These are phyloP conservation scores for Propsilocerus akamusi DNA, from an alignment of 1,140 invertebrate genomes.

Conservation along the genomic window DNA sequence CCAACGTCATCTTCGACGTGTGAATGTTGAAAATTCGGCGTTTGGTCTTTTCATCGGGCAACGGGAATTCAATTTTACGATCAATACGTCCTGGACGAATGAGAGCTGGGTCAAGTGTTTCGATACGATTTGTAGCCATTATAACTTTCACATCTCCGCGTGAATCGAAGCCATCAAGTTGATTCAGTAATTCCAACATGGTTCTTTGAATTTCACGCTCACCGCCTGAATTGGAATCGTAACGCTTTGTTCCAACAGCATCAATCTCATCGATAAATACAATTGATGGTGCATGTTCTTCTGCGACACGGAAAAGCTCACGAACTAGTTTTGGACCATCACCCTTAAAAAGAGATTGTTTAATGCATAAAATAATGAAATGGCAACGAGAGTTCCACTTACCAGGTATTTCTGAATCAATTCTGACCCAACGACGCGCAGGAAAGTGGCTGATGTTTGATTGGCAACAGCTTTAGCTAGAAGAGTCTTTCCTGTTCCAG, in stretches of 20 bases:
- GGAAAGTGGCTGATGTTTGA: conserved; percentile 98
- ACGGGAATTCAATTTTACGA: conserved; percentile 97
- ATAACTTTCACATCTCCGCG: conserved; percentile 93
- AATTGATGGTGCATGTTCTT: conserved; percentile 98
- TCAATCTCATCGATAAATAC: conserved; percentile 99
- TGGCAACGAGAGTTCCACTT: conserved; percentile 19
- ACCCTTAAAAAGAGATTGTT: conserved; percentile 35
- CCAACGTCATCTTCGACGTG: conserved; percentile 93
- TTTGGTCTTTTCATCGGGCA: conserved; percentile 99
- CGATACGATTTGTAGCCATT: conserved; percentile 99
- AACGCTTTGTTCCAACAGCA: conserved; percentile 97
- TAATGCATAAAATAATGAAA: neutral
- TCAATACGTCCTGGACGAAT: conserved; percentile 98
- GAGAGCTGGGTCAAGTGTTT: conserved; percentile 95
- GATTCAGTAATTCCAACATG: conserved; percentile 98
- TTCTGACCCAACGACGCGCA: conserved; percentile 96
- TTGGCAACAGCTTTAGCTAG: conserved; percentile 98
- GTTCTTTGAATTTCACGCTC: conserved; percentile 99
- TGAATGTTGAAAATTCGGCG: conserved; percentile 96
- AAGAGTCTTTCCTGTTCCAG: conserved; percentile 96
- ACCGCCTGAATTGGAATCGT: conserved; percentile 98
- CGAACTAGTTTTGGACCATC: conserved; percentile 98
- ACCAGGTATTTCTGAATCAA: conserved; percentile 97
- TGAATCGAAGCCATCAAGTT: conserved; percentile 97
- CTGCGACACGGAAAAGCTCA: conserved; percentile 94